Evolutionary conservation across 2,888 invertebrate genomes (phyloP), one percentile per base, ranked within the genome.

Genomic region (Oscheius myriophilus): DNA sequence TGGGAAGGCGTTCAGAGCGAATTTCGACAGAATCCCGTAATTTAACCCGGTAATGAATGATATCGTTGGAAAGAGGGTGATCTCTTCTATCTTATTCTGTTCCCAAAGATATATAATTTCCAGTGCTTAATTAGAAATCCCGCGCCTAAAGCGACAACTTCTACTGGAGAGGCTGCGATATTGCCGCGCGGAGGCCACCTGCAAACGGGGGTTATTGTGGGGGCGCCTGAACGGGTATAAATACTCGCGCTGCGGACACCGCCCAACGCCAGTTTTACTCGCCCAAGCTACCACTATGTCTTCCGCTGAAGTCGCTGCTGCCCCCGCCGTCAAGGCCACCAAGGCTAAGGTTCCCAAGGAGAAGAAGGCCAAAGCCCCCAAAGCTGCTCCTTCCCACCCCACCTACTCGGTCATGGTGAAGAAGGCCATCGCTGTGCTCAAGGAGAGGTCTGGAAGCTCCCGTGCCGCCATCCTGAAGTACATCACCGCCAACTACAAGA

Each of bases 391-490:
- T 18, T 53, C 73, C 45, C 86, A 84, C 59, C 86, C 86, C 26
- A 81, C 80, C 41, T 88, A 87, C 77, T 75, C 82, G 14, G 87
- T 86, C 46, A 89, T 89, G 89, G 84, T 88, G 62, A 81, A 82
- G 52, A 83, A 84, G 21, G 88, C 87, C 26, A 77, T 89, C 64
- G 75, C 72, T 21, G 76, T 81, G 39, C 76, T 89, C 70, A 88
- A 88, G 74, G 88, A 89, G 68, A 81, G 87, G 43, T 85, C 85
- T 51, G 89, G 89, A 6, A 88, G 88, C 18, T 88, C 88, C 1
- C 82, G 88, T 53, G 87, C 87, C 70, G 88, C 88, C 45, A 87
- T 89, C 70, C 78, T 88, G 65, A 88, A 89, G 70, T 87, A 88
- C 81, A 87, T 89, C 61, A 65, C 84, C 42, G 79, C 82, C 42